Evolutionary conservation across 1,140 invertebrate genomes (phyloP).

Genomic region (Homarus americanus): DNA sequence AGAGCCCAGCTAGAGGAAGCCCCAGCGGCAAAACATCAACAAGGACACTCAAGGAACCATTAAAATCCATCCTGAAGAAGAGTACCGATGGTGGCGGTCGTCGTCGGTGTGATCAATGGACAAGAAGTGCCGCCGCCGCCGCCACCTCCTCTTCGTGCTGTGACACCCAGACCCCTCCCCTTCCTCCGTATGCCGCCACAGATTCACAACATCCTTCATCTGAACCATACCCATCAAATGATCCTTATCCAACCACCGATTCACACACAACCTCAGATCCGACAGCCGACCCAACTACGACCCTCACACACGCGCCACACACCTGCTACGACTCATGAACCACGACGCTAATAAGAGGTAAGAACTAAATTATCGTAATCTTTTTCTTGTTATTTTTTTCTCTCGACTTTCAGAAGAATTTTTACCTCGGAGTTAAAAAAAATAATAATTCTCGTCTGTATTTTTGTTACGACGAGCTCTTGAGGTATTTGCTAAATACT

Average conservation of each 20-base stretch:
- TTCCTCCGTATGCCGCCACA: neutral
- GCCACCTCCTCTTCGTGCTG: too few relatives aligned
- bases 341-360: neutral
- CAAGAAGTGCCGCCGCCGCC: slow-evolving; percentile 36
- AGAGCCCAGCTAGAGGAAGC: slow-evolving; percentile 17
- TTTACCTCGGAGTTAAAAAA: too few relatives aligned
- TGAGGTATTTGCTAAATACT: too few relatives aligned
- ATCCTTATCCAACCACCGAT: neutral
- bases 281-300: neutral
- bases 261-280: neutral
- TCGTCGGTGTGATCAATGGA: slow-evolving; percentile 52
- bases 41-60: slow-evolving; percentile 37
- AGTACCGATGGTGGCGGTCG: slow-evolving; percentile 14
- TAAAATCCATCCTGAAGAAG: slow-evolving; percentile 63
- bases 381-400: neutral
- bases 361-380: neutral
- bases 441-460: too few relatives aligned
- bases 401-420: neutral
- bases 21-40: slow-evolving; percentile 24
- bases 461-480: too few relatives aligned
- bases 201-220: neutral
- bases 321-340: slow-evolving; percentile 13
- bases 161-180: neutral
- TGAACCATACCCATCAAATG: neutral
- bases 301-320: neutral